Evolutionary conservation across 92 coral and sea anemone species (phyloP).

Genomic region (Blastomussa wellsi): DNA sequence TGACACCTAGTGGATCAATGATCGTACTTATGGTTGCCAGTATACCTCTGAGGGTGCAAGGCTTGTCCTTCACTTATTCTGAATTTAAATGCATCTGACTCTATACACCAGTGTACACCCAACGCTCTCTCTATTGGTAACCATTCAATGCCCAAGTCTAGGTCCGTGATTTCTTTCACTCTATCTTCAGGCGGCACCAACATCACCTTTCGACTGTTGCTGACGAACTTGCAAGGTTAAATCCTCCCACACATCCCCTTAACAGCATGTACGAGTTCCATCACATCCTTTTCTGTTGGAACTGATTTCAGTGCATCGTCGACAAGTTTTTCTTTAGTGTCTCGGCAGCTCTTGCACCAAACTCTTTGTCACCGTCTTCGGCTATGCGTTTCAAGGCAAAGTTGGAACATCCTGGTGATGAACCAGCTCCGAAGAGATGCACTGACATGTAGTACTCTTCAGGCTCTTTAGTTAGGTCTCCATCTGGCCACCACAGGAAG

Average conservation of each 20-base stretch:
- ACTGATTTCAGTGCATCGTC: conserved; percentile 26
- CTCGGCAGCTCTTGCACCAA: conserved; percentile 15
- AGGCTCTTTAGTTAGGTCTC: too few species aligned
- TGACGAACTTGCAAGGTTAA: conserved; percentile 39
- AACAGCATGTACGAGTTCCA: conserved; percentile 15
- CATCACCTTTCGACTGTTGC: conserved; percentile 36
- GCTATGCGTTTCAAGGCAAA: conserved; percentile 40
- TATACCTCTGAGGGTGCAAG: conserved; percentile 45
- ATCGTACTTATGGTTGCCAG: conserved; percentile 48
- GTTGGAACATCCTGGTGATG: conserved; percentile 34
- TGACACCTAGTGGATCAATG: conserved; percentile 46
- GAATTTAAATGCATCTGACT: conserved; percentile 39
- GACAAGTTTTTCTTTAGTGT: conserved; percentile 29
- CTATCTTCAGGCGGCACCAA: conserved; percentile 34
- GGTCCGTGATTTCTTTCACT: conserved; percentile 24
- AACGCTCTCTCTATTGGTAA: conserved; percentile 38
- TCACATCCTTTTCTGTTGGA: conserved; percentile 34
- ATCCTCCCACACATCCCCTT: conserved; percentile 41
- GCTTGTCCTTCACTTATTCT: conserved; percentile 42
- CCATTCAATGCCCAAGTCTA: conserved; percentile 26
- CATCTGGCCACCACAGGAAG: too few species aligned
- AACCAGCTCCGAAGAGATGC: conserved; percentile 36
- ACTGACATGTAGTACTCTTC: conserved; percentile 22
- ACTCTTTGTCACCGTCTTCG: conserved; percentile 26
- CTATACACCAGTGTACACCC: conserved; percentile 45